phyloP scores from a whole-genome alignment of 1,140 invertebrate genomes.

The Drosophila jambulina region DNA sequence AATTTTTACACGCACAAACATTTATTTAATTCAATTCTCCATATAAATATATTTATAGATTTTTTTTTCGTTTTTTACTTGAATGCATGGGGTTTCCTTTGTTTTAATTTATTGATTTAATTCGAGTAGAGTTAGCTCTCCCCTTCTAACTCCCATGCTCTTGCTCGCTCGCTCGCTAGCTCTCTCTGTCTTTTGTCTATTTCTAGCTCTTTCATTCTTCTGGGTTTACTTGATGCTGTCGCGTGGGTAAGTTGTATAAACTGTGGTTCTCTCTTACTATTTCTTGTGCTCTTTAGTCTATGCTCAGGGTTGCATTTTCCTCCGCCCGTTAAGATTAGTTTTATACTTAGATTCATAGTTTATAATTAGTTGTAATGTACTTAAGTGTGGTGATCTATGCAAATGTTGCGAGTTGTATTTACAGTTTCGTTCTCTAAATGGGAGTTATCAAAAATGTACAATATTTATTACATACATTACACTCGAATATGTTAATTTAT shows the following conservation, averaged over 20 bases:
- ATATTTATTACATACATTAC: slow-evolving; percentile 73
- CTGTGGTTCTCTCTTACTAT: slow-evolving; percentile 34
- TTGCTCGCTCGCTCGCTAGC: slow-evolving; percentile 34
- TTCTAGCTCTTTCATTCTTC: slow-evolving; percentile 32
- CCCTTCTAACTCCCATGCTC: slow-evolving; percentile 41
- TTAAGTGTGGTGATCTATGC: slow-evolving; percentile 55
- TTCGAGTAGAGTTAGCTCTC: slow-evolving; percentile 54
- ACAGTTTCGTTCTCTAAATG: slow-evolving; percentile 68
- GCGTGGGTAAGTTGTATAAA: slow-evolving; percentile 75
- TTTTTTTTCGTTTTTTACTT: slow-evolving; percentile 10
- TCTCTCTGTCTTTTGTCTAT: slow-evolving; percentile 25
- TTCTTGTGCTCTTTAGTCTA: slow-evolving; percentile 75
- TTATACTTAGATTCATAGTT: slow-evolving; percentile 32
- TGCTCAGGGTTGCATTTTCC: slow-evolving; percentile 76
- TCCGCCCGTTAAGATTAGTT: slow-evolving; percentile 52
- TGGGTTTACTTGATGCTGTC: slow-evolving; percentile 59
- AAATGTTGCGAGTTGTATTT: slow-evolving; percentile 58
- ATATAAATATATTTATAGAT: slow-evolving; percentile 72
- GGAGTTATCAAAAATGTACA: slow-evolving; percentile 79
- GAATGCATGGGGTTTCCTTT: slow-evolving; percentile 33
- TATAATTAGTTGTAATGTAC: slow-evolving; percentile 40
- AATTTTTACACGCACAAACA: slow-evolving; percentile 84
- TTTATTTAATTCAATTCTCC: slow-evolving; percentile 75
- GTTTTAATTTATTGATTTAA: slow-evolving; percentile 45
- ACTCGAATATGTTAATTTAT: slow-evolving; percentile 45